phyloP scores from a whole-genome alignment of 2,888 invertebrate genomes.

The Crepidodera aurea region DNA sequence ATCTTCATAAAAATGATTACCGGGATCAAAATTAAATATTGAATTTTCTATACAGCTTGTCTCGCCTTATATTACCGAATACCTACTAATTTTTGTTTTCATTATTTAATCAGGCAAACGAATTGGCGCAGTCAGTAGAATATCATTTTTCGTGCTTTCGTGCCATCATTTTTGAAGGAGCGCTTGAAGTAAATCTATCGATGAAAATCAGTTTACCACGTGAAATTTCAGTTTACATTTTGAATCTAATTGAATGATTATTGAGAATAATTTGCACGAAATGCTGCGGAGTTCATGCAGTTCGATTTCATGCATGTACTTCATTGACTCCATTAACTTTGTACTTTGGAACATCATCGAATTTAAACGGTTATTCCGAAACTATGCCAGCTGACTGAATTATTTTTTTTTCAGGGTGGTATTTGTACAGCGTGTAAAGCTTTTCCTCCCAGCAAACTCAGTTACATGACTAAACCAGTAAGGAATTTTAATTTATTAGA shows the following conservation, averaged over 20 bases:
- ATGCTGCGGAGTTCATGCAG: slow-evolving; percentile 9
- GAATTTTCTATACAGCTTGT: neutral
- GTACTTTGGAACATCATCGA: slow-evolving; percentile 18
- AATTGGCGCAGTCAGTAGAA: neutral
- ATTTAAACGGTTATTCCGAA: slow-evolving; percentile 11
- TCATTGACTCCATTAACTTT: slow-evolving; percentile 18
- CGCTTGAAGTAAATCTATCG: neutral
- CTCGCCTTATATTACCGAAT: too few species aligned
- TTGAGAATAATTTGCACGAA: slow-evolving; percentile 30
- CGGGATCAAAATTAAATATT: slow-evolving; percentile 22
- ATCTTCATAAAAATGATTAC: slow-evolving; percentile 32
- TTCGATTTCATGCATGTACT: slow-evolving; percentile 21
- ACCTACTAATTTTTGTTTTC: too few species aligned
- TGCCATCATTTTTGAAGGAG: neutral
- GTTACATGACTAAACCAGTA: too few species aligned
- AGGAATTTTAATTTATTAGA: too few species aligned
- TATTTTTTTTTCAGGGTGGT: too few species aligned
- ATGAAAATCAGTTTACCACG: slow-evolving; percentile 20
- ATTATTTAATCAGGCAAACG: too few species aligned
- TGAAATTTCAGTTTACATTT: slow-evolving; percentile 26
- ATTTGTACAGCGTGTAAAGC: too few species aligned
- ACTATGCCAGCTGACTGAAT: too few species aligned
- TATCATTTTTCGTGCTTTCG: neutral
- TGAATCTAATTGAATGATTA: slow-evolving; percentile 28
- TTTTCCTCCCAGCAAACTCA: too few species aligned